Conservation (phyloP, 2,888 invertebrate genomes). For the Acleris laterana region DNA sequence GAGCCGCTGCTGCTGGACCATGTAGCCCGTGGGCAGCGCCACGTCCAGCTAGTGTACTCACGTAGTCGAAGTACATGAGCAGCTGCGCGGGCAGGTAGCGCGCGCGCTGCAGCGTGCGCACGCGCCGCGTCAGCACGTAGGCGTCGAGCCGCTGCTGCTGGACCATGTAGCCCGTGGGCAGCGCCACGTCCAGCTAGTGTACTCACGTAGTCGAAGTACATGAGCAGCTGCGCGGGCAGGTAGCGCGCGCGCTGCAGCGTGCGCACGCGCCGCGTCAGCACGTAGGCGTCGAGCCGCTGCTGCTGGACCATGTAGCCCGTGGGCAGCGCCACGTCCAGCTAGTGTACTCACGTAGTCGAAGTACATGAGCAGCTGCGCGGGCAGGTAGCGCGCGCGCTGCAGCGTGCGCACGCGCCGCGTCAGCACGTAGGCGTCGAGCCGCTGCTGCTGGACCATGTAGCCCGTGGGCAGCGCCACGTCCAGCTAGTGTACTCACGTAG, state of each 20-base stretch:
- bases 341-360: constrained; percentile 94
- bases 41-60: constrained; percentile 91
- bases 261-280: constrained; percentile 89
- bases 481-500: constrained; percentile 90
- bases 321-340: constrained; percentile 93
- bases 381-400: constrained; percentile 92
- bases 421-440: constrained; percentile 92
- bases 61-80: constrained; percentile 96
- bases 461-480: constrained; percentile 95
- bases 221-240: constrained; percentile 91
- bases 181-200: constrained; percentile 89
- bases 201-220: constrained; percentile 97
- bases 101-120: constrained; percentile 93
- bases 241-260: constrained; percentile 94
- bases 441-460: constrained; percentile 95
- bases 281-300: constrained; percentile 93
- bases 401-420: constrained; percentile 91
- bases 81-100: constrained; percentile 92
- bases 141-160: constrained; percentile 95
- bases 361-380: constrained; percentile 94
- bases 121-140: constrained; percentile 91
- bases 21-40: constrained; percentile 95
- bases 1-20: constrained; percentile 94
- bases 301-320: constrained; percentile 97
- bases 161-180: constrained; percentile 96